Percentiles rank a stretch among this genome's conserved stretches.
Evolutionary conservation across 2,113 vertebrate species (phyloP).

Genomic region (Ammodytes marinus): DNA sequence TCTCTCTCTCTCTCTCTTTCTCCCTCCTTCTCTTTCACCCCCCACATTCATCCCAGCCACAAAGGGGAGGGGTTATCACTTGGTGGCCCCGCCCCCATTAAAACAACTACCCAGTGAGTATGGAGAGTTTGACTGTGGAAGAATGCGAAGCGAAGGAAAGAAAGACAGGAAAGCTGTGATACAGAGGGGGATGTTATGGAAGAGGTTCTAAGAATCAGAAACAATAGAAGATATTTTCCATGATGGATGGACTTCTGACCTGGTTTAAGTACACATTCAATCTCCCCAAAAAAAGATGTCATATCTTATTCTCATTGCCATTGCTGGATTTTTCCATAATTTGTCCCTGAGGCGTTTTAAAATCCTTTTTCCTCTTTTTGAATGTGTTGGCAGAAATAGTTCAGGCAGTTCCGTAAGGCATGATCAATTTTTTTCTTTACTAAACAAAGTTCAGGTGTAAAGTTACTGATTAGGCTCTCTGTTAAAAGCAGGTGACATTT

Average conservation of each 20-base stretch:
- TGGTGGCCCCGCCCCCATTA: slow-evolving; percentile 36
- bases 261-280: neutral
- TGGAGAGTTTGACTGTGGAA: slow-evolving; percentile 45
- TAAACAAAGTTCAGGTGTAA: neutral
- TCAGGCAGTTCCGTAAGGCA: neutral
- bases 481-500: slow-evolving; percentile 33
- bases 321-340: neutral
- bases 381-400: neutral
- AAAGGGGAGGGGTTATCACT: slow-evolving; percentile 59
- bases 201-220: slow-evolving; percentile 50
- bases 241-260: neutral
- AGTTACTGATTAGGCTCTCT: slow-evolving; percentile 62
- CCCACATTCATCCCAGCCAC: slow-evolving; percentile 59
- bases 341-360: neutral
- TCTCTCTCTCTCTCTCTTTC: slow-evolving; percentile 38
- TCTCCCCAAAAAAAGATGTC: neutral
- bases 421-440: neutral
- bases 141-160: slow-evolving; percentile 53
- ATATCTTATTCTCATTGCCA: neutral
- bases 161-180: slow-evolving; percentile 56
- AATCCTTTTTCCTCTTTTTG: neutral
- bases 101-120: slow-evolving; percentile 27
- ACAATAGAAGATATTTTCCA: slow-evolving; percentile 49
- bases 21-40: slow-evolving; percentile 39
- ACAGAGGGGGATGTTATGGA: slow-evolving; percentile 57